Conservation (phyloP, 1,140 invertebrate species). For the Doryteuthis pealeii region DNA sequence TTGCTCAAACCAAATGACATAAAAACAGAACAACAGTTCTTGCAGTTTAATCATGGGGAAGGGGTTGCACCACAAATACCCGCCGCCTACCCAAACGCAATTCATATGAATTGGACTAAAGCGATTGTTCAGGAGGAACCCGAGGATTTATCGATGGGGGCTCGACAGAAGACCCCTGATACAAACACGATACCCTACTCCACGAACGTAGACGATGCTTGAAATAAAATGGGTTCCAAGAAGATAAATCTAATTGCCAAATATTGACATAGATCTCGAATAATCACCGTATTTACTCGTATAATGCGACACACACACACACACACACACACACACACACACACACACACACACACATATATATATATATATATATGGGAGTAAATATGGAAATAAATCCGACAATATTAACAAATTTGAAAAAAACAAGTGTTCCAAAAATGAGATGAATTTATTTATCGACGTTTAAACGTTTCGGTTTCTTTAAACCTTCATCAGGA, state of each 20-base stretch:
- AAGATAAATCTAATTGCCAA: not conserved
- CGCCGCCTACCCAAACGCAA: not conserved
- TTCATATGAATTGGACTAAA: not conserved
- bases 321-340: not conserved
- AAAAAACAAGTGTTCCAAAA: no score
- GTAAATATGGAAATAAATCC: no score
- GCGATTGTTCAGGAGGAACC: slow-evolving; percentile 25
- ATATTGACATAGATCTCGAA: not conserved
- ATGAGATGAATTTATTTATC: no score
- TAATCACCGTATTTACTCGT: not conserved
- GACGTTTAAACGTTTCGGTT: no score
- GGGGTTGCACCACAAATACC: not conserved
- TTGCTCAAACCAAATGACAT: not conserved
- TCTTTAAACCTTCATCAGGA: no score
- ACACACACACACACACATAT: not conserved
- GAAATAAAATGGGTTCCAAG: not conserved
- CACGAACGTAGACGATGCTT: not conserved
- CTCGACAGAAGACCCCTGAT: not conserved
- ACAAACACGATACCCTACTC: not conserved
- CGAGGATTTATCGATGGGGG: slow-evolving; percentile 30
- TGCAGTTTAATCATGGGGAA: not conserved
- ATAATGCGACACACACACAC: no score
- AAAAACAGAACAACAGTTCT: not conserved
- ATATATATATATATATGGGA: no score
- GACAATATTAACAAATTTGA: no score